phyloP scores from a whole-genome alignment of 2,113 vertebrate genomes.

The Sitta europaea region DNA sequence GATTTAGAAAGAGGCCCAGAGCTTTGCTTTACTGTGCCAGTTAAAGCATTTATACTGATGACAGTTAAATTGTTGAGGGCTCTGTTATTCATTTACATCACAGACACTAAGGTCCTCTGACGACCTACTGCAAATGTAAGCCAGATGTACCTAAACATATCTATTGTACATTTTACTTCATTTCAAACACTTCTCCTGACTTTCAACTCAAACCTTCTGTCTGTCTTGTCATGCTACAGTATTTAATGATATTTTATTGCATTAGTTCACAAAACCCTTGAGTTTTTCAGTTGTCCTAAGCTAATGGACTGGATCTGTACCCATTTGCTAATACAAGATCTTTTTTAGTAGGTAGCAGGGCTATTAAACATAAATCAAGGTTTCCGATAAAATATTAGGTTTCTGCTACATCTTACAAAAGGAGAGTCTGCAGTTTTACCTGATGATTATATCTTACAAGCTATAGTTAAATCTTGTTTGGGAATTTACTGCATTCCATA shows the following conservation, averaged over 20 bases:
- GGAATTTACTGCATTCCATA: constrained; percentile 59
- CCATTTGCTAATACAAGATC: constrained; percentile 75
- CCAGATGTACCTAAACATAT: constrained; percentile 83
- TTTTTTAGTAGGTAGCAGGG: constrained; percentile 67
- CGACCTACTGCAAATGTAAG: constrained; percentile 82
- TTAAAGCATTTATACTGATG: constrained; percentile 81
- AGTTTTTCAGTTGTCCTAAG: constrained; percentile 71
- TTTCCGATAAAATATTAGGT: constrained; percentile 62
- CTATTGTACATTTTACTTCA: constrained; percentile 72
- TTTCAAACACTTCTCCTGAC: constrained; percentile 73
- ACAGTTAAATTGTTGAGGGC: constrained; percentile 85
- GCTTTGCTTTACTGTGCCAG: constrained; percentile 69
- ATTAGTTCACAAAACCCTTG: constrained; percentile 72
- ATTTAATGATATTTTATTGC: constrained; percentile 80
- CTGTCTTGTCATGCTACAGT: constrained; percentile 72
- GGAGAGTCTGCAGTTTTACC: background rate
- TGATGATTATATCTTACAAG: background rate
- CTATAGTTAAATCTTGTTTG: constrained; percentile 29
- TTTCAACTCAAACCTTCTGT: constrained; percentile 75
- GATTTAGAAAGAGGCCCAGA: constrained; percentile 65
- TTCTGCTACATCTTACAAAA: constrained; percentile 40
- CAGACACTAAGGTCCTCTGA: constrained; percentile 78
- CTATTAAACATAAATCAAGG: constrained; percentile 65
- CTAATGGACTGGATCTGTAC: constrained; percentile 78
- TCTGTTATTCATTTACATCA: constrained; percentile 89